Percentiles rank a stretch among this genome's conserved stretches.
phyloP scores from a whole-genome alignment of 2,888 invertebrate species.

The Matsumyia berberina region DNA sequence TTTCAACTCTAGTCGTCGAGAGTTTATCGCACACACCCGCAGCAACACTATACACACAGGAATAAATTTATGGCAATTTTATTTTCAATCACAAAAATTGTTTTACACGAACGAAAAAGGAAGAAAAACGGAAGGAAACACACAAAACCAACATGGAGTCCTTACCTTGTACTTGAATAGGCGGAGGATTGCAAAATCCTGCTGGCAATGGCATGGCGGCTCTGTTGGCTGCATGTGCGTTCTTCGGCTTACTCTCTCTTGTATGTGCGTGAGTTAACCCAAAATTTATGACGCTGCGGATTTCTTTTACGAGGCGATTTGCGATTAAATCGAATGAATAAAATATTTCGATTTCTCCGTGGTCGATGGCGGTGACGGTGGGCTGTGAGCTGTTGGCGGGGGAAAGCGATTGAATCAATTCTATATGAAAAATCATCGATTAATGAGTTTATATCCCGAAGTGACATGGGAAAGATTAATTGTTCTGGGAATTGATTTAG shows the following conservation, averaged over 20 bases:
- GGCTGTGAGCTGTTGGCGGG: background rate
- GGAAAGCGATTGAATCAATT: conserved; percentile 36
- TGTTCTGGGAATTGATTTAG: conserved; percentile 41
- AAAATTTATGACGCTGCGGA: conserved; percentile 69
- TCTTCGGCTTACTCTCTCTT: conserved; percentile 2
- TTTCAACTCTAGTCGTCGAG: conserved; percentile 68
- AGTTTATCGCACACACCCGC: conserved; percentile 50
- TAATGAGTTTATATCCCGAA: conserved; percentile 55
- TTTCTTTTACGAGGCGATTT: conserved; percentile 63
- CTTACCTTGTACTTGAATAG: conserved; percentile 60
- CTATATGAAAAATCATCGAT: conserved; percentile 49
- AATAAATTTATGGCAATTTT: conserved; percentile 74
- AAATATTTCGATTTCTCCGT: conserved; percentile 54
- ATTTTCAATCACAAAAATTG: conserved; percentile 75
- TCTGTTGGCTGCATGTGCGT: conserved; percentile 14
- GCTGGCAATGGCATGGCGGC: conserved; percentile 4
- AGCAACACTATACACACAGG: conserved; percentile 4
- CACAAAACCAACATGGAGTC: conserved; percentile 34
- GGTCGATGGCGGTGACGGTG: conserved; percentile 9
- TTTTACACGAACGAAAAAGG: conserved; percentile 57
- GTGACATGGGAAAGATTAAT: conserved; percentile 48
- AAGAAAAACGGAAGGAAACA: conserved; percentile 11
- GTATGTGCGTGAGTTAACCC: conserved; percentile 67
- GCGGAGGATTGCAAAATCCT: conserved; percentile 42
- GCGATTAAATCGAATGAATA: conserved; percentile 69